These are phyloP conservation scores for Hydrozoanthus tunicans DNA, from an alignment of 64 coral and sea anemone genomes.

Conservation along the genomic window DNA sequence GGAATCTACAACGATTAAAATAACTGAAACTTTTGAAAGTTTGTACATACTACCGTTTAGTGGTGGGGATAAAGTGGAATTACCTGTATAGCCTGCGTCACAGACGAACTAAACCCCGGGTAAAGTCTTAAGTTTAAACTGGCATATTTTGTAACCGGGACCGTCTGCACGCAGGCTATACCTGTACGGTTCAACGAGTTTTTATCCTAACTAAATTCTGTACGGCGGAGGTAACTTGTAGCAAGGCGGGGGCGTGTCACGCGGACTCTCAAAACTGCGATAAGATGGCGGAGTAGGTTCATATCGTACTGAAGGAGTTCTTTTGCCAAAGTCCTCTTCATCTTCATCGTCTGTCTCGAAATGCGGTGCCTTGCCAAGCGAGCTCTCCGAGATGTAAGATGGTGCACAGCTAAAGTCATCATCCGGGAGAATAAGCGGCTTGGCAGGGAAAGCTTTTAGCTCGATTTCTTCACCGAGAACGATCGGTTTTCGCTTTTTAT, in stretches of 20 bases:
- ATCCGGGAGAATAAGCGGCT: constrained; percentile 78
- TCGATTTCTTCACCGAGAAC: constrained; percentile 84
- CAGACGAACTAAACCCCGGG: no score
- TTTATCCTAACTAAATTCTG: constrained; percentile 1
- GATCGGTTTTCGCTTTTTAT: constrained; percentile 86
- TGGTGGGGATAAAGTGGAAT: no score
- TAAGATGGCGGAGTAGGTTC: constrained; percentile 82
- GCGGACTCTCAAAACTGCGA: constrained; percentile 24
- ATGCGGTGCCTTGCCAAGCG: constrained; percentile 68
- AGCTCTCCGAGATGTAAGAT: constrained; percentile 80
- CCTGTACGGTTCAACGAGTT: neutral
- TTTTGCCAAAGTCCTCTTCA: constrained; percentile 72
- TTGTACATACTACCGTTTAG: no score
- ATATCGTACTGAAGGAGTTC: constrained; percentile 59
- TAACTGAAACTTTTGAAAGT: no score
- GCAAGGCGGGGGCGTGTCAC: constrained; percentile 62
- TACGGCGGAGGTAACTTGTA: constrained; percentile 74
- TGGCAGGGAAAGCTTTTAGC: constrained; percentile 60
- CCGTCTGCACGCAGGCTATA: no score
- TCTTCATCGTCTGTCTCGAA: constrained; percentile 75
- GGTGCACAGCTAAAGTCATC: constrained; percentile 68
- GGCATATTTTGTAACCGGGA: no score
- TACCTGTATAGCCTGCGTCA: no score
- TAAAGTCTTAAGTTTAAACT: no score
- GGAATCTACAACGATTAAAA: no score